These are phyloP conservation scores for Dysdera silvatica DNA, from an alignment of 1,140 invertebrate genomes.

Conservation along the genomic window DNA sequence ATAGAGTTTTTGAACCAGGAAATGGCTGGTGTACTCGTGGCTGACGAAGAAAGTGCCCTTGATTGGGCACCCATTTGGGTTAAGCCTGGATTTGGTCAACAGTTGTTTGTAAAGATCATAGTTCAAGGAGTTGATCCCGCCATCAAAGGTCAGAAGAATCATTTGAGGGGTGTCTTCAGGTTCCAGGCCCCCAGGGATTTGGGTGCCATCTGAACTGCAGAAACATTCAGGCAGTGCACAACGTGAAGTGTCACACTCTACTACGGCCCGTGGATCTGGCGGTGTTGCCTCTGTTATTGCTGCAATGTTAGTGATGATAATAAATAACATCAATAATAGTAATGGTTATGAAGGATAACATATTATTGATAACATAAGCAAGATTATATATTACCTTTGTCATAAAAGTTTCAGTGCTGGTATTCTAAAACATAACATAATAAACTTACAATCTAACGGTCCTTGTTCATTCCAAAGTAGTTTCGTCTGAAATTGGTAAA, in stretches of 20 bases:
- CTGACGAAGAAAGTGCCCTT: conserved; percentile 89
- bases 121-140: conserved; percentile 87
- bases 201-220: conserved; percentile 84
- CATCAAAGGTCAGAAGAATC: conserved; percentile 90
- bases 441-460: too few relatives aligned
- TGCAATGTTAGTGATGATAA: too few relatives aligned
- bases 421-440: too few relatives aligned
- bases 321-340: too few relatives aligned
- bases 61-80: conserved; percentile 85
- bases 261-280: conserved; percentile 72
- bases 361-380: too few relatives aligned
- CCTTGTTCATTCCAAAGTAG: too few relatives aligned
- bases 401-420: too few relatives aligned
- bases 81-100: conserved; percentile 30
- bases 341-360: too few relatives aligned
- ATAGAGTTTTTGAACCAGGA: conserved; percentile 80
- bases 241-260: conserved; percentile 77
- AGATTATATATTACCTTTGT: too few relatives aligned
- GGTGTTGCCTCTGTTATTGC: background rate
- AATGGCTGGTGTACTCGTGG: conserved; percentile 94
- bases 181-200: conserved; percentile 61
- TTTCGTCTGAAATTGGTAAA: too few relatives aligned
- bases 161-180: conserved; percentile 79
- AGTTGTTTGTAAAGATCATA: conserved; percentile 71
- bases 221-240: conserved; percentile 85